These are phyloP conservation scores for Falco peregrinus DNA, from an alignment of 2,797 vertebrate genomes.

Conservation along the genomic window DNA sequence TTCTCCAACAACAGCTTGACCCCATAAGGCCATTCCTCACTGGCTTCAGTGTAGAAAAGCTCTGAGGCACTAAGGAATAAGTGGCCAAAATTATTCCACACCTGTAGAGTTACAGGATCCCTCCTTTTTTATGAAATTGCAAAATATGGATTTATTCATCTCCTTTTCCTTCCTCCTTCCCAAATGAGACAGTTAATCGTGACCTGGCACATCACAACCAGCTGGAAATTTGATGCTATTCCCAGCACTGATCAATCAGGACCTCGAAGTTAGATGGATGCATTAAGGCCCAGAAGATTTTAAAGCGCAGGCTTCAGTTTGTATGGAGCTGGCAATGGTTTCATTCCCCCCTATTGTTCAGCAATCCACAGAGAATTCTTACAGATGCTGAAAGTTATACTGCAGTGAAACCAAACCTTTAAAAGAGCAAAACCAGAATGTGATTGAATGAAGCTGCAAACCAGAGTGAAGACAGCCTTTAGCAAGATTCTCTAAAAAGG, in stretches of 20 bases:
- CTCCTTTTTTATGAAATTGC: neutral
- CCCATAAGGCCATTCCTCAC: neutral
- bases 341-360: slow-evolving; percentile 14
- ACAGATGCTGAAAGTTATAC: slow-evolving; percentile 54
- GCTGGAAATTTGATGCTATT: slow-evolving; percentile 60
- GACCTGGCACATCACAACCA: slow-evolving; percentile 45
- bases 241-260: slow-evolving; percentile 59
- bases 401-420: slow-evolving; percentile 56
- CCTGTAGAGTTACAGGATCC: slow-evolving; percentile 12
- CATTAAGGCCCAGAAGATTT: slow-evolving; percentile 26
- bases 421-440: slow-evolving; percentile 54
- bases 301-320: slow-evolving; percentile 5
- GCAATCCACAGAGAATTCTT: slow-evolving; percentile 34
- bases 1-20: neutral
- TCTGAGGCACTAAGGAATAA: neutral
- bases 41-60: neutral
- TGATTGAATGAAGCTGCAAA: slow-evolving; percentile 44
- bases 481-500: slow-evolving; percentile 21
- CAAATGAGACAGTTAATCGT: slow-evolving; percentile 43
- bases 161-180: neutral
- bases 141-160: slow-evolving; percentile 21
- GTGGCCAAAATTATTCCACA: slow-evolving; percentile 37
- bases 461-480: slow-evolving; percentile 49
- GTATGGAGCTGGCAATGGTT: neutral
- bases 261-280: slow-evolving; percentile 30